Percentiles rank a stretch among this genome's conserved stretches.
Conservation (phyloP, 2,888 invertebrate species). For the Tigriopus californicus region DNA sequence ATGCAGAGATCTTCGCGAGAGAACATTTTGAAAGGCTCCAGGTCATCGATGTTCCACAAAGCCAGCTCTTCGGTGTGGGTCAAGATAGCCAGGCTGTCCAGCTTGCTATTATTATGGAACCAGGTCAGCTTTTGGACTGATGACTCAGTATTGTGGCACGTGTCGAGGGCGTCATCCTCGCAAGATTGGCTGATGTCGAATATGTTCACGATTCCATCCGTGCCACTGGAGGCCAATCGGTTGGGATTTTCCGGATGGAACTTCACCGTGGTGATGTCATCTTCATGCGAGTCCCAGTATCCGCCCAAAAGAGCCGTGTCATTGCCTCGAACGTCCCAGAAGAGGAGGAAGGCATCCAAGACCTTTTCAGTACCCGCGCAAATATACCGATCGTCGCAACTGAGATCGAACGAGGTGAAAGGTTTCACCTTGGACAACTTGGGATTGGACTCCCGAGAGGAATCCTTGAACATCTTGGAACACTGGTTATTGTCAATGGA, state of each 20-base stretch:
- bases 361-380: constrained; percentile 54
- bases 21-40: constrained; percentile 39
- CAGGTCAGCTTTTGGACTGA: constrained; percentile 47
- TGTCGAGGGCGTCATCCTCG: constrained; percentile 61
- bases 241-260: constrained; percentile 50
- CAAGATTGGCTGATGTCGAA: constrained; percentile 49
- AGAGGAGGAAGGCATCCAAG: constrained; percentile 51
- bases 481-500: constrained; percentile 30
- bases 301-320: constrained; percentile 41
- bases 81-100: constrained; percentile 22
- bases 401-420: constrained; percentile 52
- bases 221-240: constrained; percentile 50
- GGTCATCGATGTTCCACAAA: constrained; percentile 44
- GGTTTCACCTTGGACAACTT: constrained; percentile 31
- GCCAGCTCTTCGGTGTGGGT: constrained; percentile 40
- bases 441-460: constrained; percentile 24
- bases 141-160: constrained; percentile 56
- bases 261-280: constrained; percentile 56
- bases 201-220: constrained; percentile 58
- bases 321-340: constrained; percentile 50
- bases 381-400: constrained; percentile 45
- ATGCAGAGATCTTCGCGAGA: constrained; percentile 39
- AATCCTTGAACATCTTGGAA: constrained; percentile 25
- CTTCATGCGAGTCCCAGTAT: constrained; percentile 63
- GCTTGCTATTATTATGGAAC: constrained; percentile 22